Conservation (phyloP, 2,888 invertebrate genomes). For the Drosophila meridionalis region DNA sequence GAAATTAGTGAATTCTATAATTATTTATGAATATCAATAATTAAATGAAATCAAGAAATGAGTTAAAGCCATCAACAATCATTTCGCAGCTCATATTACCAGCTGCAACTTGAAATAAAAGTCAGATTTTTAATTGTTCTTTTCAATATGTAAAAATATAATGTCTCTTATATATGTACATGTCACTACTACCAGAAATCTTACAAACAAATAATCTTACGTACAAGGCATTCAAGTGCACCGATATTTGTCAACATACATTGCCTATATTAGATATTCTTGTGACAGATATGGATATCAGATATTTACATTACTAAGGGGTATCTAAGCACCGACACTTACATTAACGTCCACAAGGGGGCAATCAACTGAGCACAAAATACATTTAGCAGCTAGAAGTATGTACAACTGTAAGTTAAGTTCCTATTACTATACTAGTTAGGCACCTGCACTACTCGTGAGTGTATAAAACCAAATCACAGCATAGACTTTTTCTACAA, state of each 20-base stretch:
- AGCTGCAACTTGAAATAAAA: not conserved
- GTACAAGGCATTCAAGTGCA: not conserved
- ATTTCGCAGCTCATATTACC: not conserved
- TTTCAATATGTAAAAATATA: conserved; percentile 46
- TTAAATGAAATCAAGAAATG: not conserved
- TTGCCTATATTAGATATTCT: not conserved
- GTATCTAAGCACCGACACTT: conserved; percentile 46
- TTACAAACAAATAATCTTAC: conserved; percentile 28
- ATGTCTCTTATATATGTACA: conserved; percentile 20
- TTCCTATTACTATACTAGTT: conserved; percentile 25
- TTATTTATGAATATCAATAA: not conserved
- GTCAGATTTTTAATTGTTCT: fast-evolving
- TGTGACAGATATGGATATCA: conserved; percentile 13
- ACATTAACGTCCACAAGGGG: conserved; percentile 25
- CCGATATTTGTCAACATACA: conserved; percentile 2
- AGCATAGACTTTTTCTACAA: conserved; percentile 64
- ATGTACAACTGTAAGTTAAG: conserved; percentile 26
- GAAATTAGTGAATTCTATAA: too few relatives aligned
- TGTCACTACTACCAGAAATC: conserved; percentile 40
- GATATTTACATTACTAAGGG: conserved; percentile 28
- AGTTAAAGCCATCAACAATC: not conserved
- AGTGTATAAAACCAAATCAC: conserved; percentile 62
- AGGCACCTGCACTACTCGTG: conserved; percentile 21
- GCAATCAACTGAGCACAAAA: conserved; percentile 47
- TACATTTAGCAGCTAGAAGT: conserved; percentile 23